phyloP scores from a whole-genome alignment of 2,797 vertebrate genomes.

The Propithecus perrieri region DNA sequence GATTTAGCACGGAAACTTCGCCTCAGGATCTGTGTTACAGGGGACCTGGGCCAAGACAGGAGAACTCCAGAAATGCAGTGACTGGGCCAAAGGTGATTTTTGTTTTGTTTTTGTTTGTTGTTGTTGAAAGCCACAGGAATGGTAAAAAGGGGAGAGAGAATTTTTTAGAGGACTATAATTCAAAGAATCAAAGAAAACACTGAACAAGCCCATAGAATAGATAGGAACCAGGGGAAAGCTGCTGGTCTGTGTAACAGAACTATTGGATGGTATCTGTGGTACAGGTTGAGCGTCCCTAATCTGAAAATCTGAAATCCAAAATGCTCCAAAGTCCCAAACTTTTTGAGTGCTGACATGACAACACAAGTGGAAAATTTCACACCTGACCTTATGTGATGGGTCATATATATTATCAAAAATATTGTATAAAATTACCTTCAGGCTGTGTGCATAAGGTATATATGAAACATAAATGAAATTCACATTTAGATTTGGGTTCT shows the following conservation, averaged over 20 bases:
- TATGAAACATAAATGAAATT: not conserved
- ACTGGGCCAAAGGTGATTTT: not conserved
- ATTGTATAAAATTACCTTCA: not conserved
- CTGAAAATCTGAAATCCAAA: not conserved
- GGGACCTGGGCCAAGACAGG: not conserved
- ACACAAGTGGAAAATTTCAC: not conserved
- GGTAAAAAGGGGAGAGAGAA: not conserved
- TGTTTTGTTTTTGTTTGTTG: not conserved
- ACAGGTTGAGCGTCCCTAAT: not conserved
- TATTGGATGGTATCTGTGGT: not conserved
- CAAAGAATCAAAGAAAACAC: not conserved
- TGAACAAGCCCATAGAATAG: not conserved
- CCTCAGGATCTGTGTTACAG: not conserved
- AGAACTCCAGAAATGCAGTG: not conserved
- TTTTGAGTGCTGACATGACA: not conserved
- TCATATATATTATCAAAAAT: not conserved
- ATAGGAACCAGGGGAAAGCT: not conserved
- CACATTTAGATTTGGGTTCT: not conserved
- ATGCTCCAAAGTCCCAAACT: not conserved
- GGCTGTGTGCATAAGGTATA: not conserved
- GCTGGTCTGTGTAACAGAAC: not conserved
- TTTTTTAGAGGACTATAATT: not conserved
- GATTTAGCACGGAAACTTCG: not conserved
- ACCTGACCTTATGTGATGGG: not conserved
- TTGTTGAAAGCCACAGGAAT: not conserved